phyloP scores from a whole-genome alignment of 2,113 vertebrate genomes.

The Dolichotis patagonum region DNA sequence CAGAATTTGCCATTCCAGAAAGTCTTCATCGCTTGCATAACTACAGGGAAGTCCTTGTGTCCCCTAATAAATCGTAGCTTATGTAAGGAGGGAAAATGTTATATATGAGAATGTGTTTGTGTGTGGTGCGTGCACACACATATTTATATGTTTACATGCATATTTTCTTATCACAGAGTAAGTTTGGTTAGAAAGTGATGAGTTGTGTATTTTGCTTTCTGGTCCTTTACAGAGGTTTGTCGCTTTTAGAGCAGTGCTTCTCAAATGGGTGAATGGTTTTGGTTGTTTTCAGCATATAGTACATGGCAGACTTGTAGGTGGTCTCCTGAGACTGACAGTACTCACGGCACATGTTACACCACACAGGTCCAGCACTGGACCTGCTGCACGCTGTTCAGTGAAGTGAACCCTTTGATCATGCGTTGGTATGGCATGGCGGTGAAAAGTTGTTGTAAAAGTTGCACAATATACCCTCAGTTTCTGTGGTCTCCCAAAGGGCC shows the following conservation, averaged over 20 bases:
- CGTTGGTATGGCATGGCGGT: not conserved
- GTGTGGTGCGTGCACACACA: not conserved
- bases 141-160: not conserved
- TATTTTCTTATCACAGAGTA: not conserved
- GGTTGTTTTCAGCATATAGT: not conserved
- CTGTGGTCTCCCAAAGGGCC: not conserved
- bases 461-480: not conserved
- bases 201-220: constrained; percentile 36
- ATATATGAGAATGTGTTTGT: not conserved
- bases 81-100: constrained; percentile 21
- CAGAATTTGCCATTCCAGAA: constrained; percentile 35
- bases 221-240: not conserved
- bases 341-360: not conserved
- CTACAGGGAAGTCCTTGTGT: constrained; percentile 29
- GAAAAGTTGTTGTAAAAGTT: not conserved
- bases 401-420: not conserved
- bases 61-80: constrained; percentile 36
- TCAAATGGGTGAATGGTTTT: not conserved
- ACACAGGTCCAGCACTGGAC: not conserved
- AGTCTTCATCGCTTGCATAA: constrained; percentile 55
- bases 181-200: not conserved
- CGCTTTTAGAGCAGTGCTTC: not conserved
- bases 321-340: not conserved
- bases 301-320: not conserved
- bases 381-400: not conserved